Evolutionary conservation across 2,888 invertebrate species (phyloP).

Genomic region (Drosophila cracens): DNA sequence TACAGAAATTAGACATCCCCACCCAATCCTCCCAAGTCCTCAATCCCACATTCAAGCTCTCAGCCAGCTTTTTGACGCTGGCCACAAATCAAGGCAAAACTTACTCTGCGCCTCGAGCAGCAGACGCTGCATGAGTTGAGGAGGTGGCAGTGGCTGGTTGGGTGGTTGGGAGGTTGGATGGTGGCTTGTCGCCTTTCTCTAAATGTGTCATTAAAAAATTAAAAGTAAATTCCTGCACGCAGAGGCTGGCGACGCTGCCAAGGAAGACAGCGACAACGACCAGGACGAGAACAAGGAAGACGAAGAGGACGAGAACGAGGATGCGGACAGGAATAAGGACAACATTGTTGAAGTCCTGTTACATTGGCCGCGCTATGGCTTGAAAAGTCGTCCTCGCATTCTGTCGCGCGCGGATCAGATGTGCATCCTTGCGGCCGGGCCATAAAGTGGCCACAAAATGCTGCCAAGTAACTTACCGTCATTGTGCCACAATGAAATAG

Average conservation of each 20-base stretch:
- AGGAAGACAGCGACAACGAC: constrained; percentile 7
- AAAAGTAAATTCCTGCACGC: constrained; percentile 67
- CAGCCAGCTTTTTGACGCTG: constrained; percentile 22
- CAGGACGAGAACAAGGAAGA: not conserved
- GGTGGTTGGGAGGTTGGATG: not conserved
- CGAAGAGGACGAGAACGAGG: not conserved
- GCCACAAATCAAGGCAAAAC: constrained; percentile 56
- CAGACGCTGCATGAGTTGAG: constrained; percentile 4
- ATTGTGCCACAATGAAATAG: constrained; percentile 51
- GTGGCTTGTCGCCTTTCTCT: constrained; percentile 22
- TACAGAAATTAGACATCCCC: constrained; percentile 53
- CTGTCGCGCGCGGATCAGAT: constrained; percentile 19
- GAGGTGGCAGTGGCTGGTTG: not conserved
- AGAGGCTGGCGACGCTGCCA: constrained; percentile 22
- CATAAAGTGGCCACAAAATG: constrained; percentile 58
- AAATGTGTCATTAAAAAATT: constrained; percentile 76
- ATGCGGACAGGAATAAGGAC: not conserved
- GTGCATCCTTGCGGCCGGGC: constrained; percentile 39
- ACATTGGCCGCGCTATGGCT: constrained; percentile 20
- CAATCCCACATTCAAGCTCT: not conserved
- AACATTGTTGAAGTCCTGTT: constrained; percentile 41
- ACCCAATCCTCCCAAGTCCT: not conserved
- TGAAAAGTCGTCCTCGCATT: constrained; percentile 35
- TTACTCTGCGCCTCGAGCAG: constrained; percentile 13
- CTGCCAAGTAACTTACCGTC: constrained; percentile 40